Percentiles rank a stretch among this genome's conserved stretches.
These are phyloP conservation scores for Meteorus sp. DNA, from an alignment of 1,140 invertebrate species.

Conservation along the genomic window DNA sequence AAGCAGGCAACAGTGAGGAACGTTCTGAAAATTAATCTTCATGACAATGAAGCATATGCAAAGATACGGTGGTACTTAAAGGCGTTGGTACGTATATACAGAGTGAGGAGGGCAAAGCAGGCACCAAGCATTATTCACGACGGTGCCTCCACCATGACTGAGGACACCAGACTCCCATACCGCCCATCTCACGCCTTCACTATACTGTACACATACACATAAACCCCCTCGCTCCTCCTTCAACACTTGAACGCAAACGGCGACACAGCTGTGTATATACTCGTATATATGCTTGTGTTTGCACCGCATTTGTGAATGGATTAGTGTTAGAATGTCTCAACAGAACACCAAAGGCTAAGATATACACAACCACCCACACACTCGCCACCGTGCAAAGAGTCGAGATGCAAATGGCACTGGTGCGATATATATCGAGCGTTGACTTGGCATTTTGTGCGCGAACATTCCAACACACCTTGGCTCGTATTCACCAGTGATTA, in stretches of 20 bases:
- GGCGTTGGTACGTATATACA: slow-evolving; percentile 1
- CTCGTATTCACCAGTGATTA: slow-evolving; percentile 12
- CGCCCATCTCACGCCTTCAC: neutral
- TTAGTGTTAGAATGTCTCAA: slow-evolving; percentile 9
- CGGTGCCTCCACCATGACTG: slow-evolving; percentile 2
- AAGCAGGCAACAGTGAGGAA: neutral
- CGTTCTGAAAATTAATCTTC: slow-evolving; percentile 16
- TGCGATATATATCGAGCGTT: slow-evolving; percentile 10
- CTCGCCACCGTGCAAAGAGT: slow-evolving; percentile 16
- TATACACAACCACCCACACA: slow-evolving; percentile 8
- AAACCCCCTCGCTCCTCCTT: neutral
- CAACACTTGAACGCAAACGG: slow-evolving; percentile 1
- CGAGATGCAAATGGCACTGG: slow-evolving; percentile 21
- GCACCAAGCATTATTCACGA: slow-evolving; percentile 15
- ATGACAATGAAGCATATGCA: slow-evolving; percentile 24
- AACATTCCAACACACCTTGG: slow-evolving; percentile 3
- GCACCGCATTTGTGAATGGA: neutral
- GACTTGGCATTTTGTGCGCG: slow-evolving; percentile 1
- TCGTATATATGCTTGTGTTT: neutral
- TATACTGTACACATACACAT: neutral
- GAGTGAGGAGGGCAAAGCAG: too few species aligned
- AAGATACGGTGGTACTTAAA: slow-evolving; percentile 13
- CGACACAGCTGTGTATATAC: neutral
- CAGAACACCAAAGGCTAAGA: slow-evolving; percentile 14
- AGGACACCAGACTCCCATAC: neutral